Evolutionary conservation across 1,140 invertebrate species (phyloP).

Genomic region (Dendrolimus kikuchii): DNA sequence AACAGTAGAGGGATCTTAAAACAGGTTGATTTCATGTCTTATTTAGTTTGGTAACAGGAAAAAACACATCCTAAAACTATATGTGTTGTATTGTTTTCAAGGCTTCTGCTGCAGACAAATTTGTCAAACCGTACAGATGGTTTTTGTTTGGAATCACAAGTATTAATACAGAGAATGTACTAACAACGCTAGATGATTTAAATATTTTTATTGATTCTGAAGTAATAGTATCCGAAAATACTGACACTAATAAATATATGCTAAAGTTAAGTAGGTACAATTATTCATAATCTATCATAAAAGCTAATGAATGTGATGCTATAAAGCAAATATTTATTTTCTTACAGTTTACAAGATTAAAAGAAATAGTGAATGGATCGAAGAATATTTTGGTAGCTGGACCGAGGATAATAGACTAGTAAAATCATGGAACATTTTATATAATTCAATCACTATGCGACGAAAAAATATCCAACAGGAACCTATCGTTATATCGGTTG

Average conservation of each 20-base stretch:
- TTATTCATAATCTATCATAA: neutral
- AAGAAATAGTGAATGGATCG: conserved; percentile 16
- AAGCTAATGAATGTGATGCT: neutral
- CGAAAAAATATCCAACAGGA: conserved; percentile 31
- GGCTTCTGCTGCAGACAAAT: conserved; percentile 17
- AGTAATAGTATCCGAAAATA: conserved; percentile 24
- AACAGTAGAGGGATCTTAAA: conserved; percentile 3
- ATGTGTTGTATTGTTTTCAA: conserved; percentile 11
- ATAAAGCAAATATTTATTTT: conserved; percentile 1
- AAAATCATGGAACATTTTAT: conserved; percentile 15
- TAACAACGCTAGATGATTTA: conserved; percentile 15
- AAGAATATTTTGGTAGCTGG: conserved; percentile 35
- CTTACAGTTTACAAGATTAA: conserved; percentile 37
- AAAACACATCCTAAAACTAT: no score
- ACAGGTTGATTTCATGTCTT: conserved; percentile 8
- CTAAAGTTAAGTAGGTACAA: conserved; percentile 24
- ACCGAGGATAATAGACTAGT: conserved; percentile 16
- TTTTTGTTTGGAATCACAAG: conserved; percentile 17
- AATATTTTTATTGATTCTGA: conserved; percentile 34
- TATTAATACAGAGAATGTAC: conserved; percentile 1
- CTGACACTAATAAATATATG: conserved; percentile 9
- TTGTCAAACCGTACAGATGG: conserved; percentile 27
- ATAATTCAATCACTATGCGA: conserved; percentile 19
- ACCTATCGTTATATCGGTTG: conserved; percentile 23
- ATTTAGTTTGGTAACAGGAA: conserved; percentile 3